phyloP scores from a whole-genome alignment of 2,888 invertebrate species.

The Parascotia fuliginaria region DNA sequence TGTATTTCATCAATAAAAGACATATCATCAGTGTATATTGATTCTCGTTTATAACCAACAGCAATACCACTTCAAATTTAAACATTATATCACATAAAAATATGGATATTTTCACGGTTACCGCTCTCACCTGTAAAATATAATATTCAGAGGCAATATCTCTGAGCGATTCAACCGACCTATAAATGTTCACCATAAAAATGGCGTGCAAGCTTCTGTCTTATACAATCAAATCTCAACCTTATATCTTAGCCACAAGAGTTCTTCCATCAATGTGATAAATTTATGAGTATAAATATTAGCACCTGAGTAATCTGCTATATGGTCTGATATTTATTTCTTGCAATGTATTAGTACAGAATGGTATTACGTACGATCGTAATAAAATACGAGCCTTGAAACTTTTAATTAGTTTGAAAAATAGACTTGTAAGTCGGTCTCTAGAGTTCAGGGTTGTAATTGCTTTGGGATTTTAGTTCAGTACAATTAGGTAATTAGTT shows the following conservation, averaged over 20 bases:
- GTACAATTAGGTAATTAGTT: conserved; percentile 29
- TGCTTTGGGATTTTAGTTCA: background rate
- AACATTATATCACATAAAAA: conserved; percentile 40
- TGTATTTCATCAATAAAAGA: too few species aligned
- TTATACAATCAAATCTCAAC: conserved; percentile 16
- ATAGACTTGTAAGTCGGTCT: background rate
- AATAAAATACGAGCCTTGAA: conserved; percentile 32
- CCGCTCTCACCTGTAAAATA: conserved; percentile 50
- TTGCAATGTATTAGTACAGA: conserved; percentile 41
- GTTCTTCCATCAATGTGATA: conserved; percentile 4
- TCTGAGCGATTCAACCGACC: conserved; percentile 50
- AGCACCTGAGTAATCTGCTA: conserved; percentile 52
- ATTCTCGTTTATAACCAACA: conserved; percentile 17
- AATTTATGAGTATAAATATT: conserved; percentile 43
- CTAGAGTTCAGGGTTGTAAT: conserved; percentile 7
- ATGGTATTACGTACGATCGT: conserved; percentile 24
- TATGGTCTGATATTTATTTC: conserved; percentile 48
- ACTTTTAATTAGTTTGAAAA: conserved; percentile 38
- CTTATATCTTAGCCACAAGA: conserved; percentile 13
- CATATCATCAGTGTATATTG: background rate
- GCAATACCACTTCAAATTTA: conserved; percentile 38
- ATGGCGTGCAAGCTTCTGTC: conserved; percentile 40
- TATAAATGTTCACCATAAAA: conserved; percentile 61
- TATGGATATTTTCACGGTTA: conserved; percentile 34
- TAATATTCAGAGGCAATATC: conserved; percentile 54